These are phyloP conservation scores for Babyrousa celebensis DNA, from an alignment of 2,797 vertebrate genomes.

Conservation along the genomic window DNA sequence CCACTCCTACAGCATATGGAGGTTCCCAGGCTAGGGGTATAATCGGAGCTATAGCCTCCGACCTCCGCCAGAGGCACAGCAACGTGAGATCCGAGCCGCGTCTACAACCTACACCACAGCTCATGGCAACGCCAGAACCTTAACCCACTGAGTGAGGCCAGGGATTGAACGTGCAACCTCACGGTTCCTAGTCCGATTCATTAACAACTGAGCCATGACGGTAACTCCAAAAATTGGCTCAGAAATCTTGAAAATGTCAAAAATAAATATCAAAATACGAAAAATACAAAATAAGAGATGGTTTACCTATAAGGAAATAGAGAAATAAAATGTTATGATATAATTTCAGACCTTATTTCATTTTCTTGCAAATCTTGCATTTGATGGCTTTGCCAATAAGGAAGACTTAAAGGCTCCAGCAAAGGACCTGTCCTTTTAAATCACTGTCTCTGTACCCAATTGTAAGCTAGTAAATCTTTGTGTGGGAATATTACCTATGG, in stretches of 20 bases:
- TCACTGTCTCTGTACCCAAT: neutral
- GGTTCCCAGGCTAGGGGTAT: too few relatives aligned
- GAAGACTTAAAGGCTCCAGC: too few relatives aligned
- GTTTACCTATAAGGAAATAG: neutral
- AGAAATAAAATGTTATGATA: neutral
- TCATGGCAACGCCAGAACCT: too few relatives aligned
- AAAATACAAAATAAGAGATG: neutral
- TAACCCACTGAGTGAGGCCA: too few relatives aligned
- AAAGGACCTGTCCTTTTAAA: neutral
- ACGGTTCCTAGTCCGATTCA: too few relatives aligned
- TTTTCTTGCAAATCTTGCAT: neutral
- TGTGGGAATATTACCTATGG: neutral
- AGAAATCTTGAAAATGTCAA: neutral
- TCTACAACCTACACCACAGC: too few relatives aligned
- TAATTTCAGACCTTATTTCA: neutral
- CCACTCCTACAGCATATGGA: too few relatives aligned
- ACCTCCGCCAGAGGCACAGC: too few relatives aligned
- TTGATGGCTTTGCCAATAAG: neutral
- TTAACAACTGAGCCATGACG: too few relatives aligned
- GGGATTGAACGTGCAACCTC: too few relatives aligned
- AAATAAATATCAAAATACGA: neutral
- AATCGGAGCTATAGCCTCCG: too few relatives aligned
- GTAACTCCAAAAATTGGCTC: neutral
- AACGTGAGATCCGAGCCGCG: too few relatives aligned
- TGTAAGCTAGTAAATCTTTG: neutral